Base-by-base conservation (phyloP, 2,888 invertebrate genomes). In the Stenchaetothrips biformis region DNA sequence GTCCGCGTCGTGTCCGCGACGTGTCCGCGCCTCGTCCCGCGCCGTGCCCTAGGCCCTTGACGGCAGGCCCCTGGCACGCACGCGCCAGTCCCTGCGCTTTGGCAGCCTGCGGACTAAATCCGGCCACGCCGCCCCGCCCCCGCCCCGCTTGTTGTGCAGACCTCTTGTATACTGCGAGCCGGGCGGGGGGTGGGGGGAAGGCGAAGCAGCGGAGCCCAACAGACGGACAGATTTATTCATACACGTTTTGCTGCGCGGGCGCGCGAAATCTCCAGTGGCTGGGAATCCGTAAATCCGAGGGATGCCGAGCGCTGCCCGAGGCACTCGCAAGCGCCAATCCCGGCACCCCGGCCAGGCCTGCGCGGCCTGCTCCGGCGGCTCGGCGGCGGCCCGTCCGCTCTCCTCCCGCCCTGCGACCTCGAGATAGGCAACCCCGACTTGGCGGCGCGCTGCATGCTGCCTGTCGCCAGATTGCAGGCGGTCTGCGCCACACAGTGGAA, bases 41-140 rank as follows among this genome's bases (percentile, higher is more conserved):
- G 4, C 37, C 37, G 37, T 37, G 37, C 37, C 37, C 37, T 37
- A 37, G 37, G 37, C 37, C 37, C 37, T 37, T 4, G 37, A 37
- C 37, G 37, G 37, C 37, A 37, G 37, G 37, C 37, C 37, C 37
- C 37, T 16, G 53, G 13, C 13, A 53, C 16, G 53, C 53, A 53
- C 53, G 53, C 16, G 53, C 53, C 53, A 16, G 53, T 53, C 53
- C 53, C 53, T 53, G 16, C 53, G 67, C 67, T 53, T 11, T 21
- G 67, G 67, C 67, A 21, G 67, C 67, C 11, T 25, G 67, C 25
- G 67, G 25, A 74, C 67, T 74, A 74, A 74, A 74, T 74, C 67
- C 67, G 67, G 67, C 67, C 25, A 25, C 67, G 25, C 67, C 25
- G 67, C 67, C 67, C 11, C 67, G 67, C 67, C 67, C 11, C 67